These are phyloP conservation scores for Misgurnus mizolepis DNA, from an alignment of 2,113 vertebrate species.

Conservation along the genomic window DNA sequence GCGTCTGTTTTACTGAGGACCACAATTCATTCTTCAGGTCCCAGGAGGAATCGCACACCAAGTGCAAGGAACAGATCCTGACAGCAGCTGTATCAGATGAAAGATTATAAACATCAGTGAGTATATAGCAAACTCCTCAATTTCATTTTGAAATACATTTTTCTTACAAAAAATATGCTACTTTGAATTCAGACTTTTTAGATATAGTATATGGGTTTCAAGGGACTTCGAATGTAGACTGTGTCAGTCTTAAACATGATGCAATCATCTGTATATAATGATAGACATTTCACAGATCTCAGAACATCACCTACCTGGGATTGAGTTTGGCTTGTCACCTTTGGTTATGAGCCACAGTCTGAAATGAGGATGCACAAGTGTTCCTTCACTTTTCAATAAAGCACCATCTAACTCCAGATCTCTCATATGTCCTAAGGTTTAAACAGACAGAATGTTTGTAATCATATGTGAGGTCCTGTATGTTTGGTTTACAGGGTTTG, in stretches of 20 bases:
- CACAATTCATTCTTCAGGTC: slow-evolving; percentile 69
- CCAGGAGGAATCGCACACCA: slow-evolving; percentile 73
- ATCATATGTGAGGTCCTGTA: neutral
- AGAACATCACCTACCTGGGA: slow-evolving; percentile 75
- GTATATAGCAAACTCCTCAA: neutral
- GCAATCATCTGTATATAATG: no score
- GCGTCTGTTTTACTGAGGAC: slow-evolving; percentile 53
- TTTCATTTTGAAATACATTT: neutral
- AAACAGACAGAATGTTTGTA: slow-evolving; percentile 9
- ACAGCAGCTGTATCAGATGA: slow-evolving; percentile 62
- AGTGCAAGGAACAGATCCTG: slow-evolving; percentile 54
- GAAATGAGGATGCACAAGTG: slow-evolving; percentile 67
- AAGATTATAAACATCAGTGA: neutral
- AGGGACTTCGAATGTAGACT: no score
- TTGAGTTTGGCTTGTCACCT: slow-evolving; percentile 52
- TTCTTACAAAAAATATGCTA: neutral
- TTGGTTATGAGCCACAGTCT: slow-evolving; percentile 79
- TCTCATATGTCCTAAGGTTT: neutral
- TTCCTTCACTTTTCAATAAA: neutral
- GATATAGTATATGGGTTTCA: no score
- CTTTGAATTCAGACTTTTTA: neutral
- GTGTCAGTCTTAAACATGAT: no score
- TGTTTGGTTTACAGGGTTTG: neutral
- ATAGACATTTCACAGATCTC: no score
- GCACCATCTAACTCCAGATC: neutral